A percentile compares a stretch with the other conserved stretches of the same genome.
phyloP scores from a whole-genome alignment of 2,888 invertebrate genomes.

The Lasioglossum calceatum region DNA sequence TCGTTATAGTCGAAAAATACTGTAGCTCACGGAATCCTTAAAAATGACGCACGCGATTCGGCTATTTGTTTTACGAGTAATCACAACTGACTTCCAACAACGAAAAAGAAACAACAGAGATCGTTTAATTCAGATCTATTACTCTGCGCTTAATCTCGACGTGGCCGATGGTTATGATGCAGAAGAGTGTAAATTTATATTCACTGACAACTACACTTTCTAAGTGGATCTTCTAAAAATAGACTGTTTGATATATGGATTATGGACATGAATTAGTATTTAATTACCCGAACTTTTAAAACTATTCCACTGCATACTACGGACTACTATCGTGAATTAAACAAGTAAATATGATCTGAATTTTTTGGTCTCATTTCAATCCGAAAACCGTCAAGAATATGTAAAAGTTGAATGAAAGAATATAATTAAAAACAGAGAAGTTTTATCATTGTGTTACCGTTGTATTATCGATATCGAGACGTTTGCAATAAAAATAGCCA shows the following conservation, averaged over 20 bases:
- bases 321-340: no score
- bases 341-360: no score
- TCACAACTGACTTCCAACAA: conserved; percentile 11
- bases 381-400: no score
- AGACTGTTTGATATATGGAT: not conserved
- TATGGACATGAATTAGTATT: not conserved
- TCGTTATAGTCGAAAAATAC: conserved; percentile 38
- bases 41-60: conserved; percentile 52
- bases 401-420: not conserved
- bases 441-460: not conserved
- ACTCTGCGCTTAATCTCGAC: not conserved
- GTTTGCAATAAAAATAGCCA: not conserved
- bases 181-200: not conserved
- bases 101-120: not conserved
- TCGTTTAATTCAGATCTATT: conserved; percentile 13
- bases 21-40: conserved; percentile 23
- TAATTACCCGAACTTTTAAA: not conserved
- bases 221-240: not conserved
- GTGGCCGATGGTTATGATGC: not conserved
- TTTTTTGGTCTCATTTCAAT: no score
- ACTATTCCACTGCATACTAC: not conserved
- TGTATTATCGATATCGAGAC: not conserved
- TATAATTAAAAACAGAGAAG: not conserved
- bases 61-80: conserved; percentile 42
- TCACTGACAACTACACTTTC: not conserved